These are phyloP conservation scores for Carterocephalus palaemon DNA, from an alignment of 2,888 invertebrate species.

Conservation along the genomic window DNA sequence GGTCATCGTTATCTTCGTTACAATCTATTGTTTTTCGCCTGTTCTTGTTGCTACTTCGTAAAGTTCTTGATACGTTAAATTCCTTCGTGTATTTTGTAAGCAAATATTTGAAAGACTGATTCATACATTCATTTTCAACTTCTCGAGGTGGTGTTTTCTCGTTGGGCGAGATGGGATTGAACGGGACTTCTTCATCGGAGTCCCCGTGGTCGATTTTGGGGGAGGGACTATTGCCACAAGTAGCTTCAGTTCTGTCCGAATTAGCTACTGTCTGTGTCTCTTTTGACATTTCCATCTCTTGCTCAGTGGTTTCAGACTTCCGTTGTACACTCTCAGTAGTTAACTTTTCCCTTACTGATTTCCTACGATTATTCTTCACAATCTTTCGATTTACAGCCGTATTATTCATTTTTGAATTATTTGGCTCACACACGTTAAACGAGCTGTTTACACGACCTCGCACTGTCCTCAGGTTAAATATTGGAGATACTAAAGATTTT, in stretches of 20 bases:
- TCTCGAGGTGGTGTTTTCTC: slow-evolving; percentile 43
- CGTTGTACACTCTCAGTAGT: background rate
- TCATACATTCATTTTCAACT: slow-evolving; percentile 45
- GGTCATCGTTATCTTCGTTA: no score
- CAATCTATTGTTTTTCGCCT: no score
- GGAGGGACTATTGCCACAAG: slow-evolving; percentile 38
- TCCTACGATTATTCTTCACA: no score
- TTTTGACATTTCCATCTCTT: slow-evolving; percentile 15
- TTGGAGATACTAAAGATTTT: no score
- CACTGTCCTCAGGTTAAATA: no score
- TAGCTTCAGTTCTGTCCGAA: slow-evolving; percentile 48
- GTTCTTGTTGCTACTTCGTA: no score
- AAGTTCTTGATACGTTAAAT: slow-evolving; percentile 33
- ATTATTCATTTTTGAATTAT: no score
- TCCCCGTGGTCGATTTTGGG: slow-evolving; percentile 58
- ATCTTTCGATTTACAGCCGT: no score
- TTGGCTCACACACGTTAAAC: no score
- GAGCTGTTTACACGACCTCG: no score
- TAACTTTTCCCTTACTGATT: slow-evolving; percentile 1
- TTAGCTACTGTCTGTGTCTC: slow-evolving; percentile 26
- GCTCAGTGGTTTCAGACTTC: background rate
- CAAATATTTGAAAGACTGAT: slow-evolving; percentile 44
- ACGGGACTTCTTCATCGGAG: slow-evolving; percentile 48
- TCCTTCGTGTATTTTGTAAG: slow-evolving; percentile 44
- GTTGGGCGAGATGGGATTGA: slow-evolving; percentile 37